Base-by-base conservation (phyloP, 2,797 vertebrate species). In the Heliangelus exortis region DNA sequence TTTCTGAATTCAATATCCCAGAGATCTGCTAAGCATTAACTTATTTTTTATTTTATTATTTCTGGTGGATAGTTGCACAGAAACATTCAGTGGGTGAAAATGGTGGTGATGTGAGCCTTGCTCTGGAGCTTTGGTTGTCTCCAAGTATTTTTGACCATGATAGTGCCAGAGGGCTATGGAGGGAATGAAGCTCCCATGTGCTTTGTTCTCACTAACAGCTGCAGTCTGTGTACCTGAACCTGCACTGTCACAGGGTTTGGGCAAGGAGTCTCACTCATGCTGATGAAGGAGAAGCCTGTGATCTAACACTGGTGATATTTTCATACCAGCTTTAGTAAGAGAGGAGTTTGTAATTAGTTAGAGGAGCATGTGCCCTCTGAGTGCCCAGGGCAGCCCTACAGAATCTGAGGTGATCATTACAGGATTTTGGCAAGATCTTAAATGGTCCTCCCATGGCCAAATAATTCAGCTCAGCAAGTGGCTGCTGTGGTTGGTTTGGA, bases 161-260 rank as follows among this genome's bases (percentile, higher is more conserved):
- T 28, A 5, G n/a, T 69, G 58, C 28, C 2, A 2, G 73, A 88
- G 65, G 22, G 10, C 57, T 50, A 0, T 0, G 0, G 1, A 45
- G 57, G 45, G 50, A 71, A 7, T 45, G 31, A 68, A 88, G 59
- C 5, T 61, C 18, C 13, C 1, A 7, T 17, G 28, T 71, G 39
- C 31, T n/a, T 92, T 88, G 45, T 74, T 73, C 36, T 88, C 6
- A 0, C 9, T 47, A 14, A 51, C 58, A 84, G 34, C 18, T 75
- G 16, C 15, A 8, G 50, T 59, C 55, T 92, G 25, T 12, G 31
- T 53, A 45, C 75, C 43, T 84, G 80, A 84, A 68, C 18, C 26
- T 41, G 20, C 57, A 28, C 31, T 51, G 13, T 54, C 28, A 33
- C 67, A 41, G 31, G 12, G 22, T 45, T 61, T 9, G 23, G 33